Conservation (phyloP, 2,888 invertebrate species). For the Alloplasta piceator region DNA sequence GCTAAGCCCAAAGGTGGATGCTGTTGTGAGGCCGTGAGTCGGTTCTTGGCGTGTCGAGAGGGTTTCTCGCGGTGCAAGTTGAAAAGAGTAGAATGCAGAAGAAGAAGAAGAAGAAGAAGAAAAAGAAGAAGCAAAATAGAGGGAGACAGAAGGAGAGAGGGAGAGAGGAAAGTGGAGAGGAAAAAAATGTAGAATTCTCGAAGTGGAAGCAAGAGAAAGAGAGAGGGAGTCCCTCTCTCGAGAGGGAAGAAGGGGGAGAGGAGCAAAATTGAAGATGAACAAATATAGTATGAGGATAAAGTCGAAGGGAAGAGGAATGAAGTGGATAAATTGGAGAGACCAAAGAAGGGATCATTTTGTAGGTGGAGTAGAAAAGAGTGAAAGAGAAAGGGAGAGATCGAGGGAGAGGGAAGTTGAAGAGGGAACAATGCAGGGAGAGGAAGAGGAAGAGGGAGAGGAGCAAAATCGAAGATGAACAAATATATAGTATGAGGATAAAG, state of each 20-base stretch:
- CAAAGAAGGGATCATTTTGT: background rate
- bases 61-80: background rate
- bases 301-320: conserved; percentile 46
- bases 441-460: conserved; percentile 55
- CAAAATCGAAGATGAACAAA: too few species aligned
- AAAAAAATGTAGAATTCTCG: conserved; percentile 44
- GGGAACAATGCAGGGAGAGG: too few species aligned
- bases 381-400: background rate
- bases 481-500: too few species aligned
- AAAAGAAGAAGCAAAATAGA: conserved; percentile 19
- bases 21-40: conserved; percentile 20
- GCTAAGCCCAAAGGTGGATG: conserved; percentile 72
- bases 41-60: conserved; percentile 19
- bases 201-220: conserved; percentile 19
- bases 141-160: conserved; percentile 10
- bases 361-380: conserved; percentile 14
- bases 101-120: conserved; percentile 22
- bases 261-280: conserved; percentile 14
- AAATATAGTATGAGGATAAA: conserved; percentile 57
- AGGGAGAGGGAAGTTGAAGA: conserved; percentile 39
- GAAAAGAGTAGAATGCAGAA: background rate
- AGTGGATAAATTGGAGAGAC: background rate
- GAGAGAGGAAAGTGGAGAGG: conserved; percentile 26
- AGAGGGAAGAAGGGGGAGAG: conserved; percentile 65
- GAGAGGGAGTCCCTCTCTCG: background rate